These are phyloP conservation scores for Carposina sasakii DNA, from an alignment of 1,140 invertebrate genomes.

Conservation along the genomic window DNA sequence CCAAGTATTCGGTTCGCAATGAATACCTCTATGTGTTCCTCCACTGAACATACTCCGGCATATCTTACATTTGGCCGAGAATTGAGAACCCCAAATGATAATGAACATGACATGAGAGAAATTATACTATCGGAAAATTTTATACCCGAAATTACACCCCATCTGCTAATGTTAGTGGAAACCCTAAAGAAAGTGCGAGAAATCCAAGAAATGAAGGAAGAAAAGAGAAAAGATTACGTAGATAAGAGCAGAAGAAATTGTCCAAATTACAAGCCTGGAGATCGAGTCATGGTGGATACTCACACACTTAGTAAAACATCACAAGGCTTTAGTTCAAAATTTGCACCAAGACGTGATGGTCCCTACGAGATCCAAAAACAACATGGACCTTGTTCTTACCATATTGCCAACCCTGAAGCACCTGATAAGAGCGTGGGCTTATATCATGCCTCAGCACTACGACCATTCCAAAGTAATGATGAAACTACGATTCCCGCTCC, in stretches of 20 bases:
- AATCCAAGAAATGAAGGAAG: slow-evolving; percentile 16
- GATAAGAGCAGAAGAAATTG: slow-evolving; percentile 15
- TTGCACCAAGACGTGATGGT: slow-evolving; percentile 31
- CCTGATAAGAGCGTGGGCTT: background rate
- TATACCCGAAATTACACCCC: slow-evolving; percentile 24
- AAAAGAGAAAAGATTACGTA: slow-evolving; percentile 16
- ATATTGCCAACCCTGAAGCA: background rate
- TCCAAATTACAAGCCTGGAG: slow-evolving; percentile 13
- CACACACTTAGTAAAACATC: slow-evolving; percentile 24
- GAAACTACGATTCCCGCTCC: too few species aligned
- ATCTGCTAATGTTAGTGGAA: slow-evolving; percentile 11
- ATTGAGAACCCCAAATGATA: slow-evolving; percentile 18
- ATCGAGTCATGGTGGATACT: slow-evolving; percentile 21
- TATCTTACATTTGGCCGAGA: slow-evolving; percentile 34
- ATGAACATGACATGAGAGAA: slow-evolving; percentile 18
- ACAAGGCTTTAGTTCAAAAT: slow-evolving; percentile 26
- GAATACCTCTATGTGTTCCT: slow-evolving; percentile 40
- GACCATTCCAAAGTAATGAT: background rate
- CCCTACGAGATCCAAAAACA: background rate
- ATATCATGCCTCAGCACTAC: background rate
- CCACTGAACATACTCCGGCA: slow-evolving; percentile 46
- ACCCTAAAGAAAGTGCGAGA: slow-evolving; percentile 17
- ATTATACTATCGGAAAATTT: slow-evolving; percentile 25
- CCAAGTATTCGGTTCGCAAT: slow-evolving; percentile 42
- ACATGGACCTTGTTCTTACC: background rate